A percentile compares a stretch with the other conserved stretches of the same genome.
Evolutionary conservation across 2,113 vertebrate species (phyloP).

Genomic region (Lagopus leucura): DNA sequence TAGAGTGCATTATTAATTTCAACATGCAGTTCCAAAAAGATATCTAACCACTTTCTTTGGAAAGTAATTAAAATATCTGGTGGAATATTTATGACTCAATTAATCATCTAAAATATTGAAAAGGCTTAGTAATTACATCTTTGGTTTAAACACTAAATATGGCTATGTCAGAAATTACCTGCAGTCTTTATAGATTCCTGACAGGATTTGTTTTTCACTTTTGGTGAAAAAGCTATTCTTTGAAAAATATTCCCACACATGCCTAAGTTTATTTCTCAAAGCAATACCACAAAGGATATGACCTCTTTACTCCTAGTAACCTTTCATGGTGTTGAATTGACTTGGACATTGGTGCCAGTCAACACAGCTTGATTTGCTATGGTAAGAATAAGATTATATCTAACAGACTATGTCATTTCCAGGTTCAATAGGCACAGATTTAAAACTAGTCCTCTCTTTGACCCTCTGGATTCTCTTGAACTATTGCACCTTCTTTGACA

Average conservation of each 20-base stretch:
- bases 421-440: slow-evolving; percentile 86
- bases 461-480: slow-evolving; percentile 85
- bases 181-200: slow-evolving; percentile 68
- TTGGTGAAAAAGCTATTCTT: slow-evolving; percentile 80
- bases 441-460: slow-evolving; percentile 85
- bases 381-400: slow-evolving; percentile 87
- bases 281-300: slow-evolving; percentile 80
- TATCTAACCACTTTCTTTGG: slow-evolving; percentile 6
- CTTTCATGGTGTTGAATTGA: slow-evolving; percentile 83
- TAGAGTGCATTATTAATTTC: neutral
- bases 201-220: slow-evolving; percentile 79
- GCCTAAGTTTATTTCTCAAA: slow-evolving; percentile 84
- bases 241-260: slow-evolving; percentile 86
- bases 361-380: slow-evolving; percentile 85
- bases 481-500: slow-evolving; percentile 86
- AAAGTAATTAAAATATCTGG: slow-evolving; percentile 48
- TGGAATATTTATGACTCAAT: slow-evolving; percentile 61
- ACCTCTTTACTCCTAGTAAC: slow-evolving; percentile 83
- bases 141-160: slow-evolving; percentile 59
- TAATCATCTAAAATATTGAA: slow-evolving; percentile 59
- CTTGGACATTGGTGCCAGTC: slow-evolving; percentile 82
- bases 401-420: slow-evolving; percentile 84
- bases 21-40: slow-evolving; percentile 38
- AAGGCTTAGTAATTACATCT: slow-evolving; percentile 49
- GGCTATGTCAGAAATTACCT: slow-evolving; percentile 59